Conservation (phyloP, 2,888 invertebrate genomes). For the Hypsopygia costalis region DNA sequence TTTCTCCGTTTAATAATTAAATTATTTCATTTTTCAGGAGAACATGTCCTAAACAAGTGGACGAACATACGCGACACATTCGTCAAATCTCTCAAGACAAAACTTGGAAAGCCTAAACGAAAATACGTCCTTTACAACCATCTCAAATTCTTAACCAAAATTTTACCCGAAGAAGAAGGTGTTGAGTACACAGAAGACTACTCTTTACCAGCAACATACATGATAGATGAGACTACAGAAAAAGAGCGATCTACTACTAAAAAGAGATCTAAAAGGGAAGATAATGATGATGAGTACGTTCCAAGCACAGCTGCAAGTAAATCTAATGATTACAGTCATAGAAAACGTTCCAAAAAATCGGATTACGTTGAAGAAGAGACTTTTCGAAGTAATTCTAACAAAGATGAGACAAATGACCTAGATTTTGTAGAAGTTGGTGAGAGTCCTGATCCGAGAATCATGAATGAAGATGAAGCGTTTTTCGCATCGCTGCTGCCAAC, state of each 20-base stretch:
- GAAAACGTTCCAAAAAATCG: slow-evolving; percentile 30
- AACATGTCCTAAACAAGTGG: slow-evolving; percentile 59
- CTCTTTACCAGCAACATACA: slow-evolving; percentile 10
- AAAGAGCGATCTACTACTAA: slow-evolving; percentile 9
- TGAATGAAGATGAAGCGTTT: slow-evolving; percentile 75
- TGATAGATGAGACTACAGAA: slow-evolving; percentile 29
- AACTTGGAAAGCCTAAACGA: slow-evolving; percentile 46
- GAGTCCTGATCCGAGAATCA: slow-evolving; percentile 50
- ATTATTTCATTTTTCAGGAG: too few species aligned
- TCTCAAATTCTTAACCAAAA: slow-evolving; percentile 50
- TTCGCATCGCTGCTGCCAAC: slow-evolving; percentile 67
- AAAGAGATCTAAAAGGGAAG: slow-evolving; percentile 6
- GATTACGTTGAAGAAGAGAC: slow-evolving; percentile 15
- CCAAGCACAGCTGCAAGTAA: neutral
- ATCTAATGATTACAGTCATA: slow-evolving; percentile 11
- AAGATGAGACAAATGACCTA: slow-evolving; percentile 22
- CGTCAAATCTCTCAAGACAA: slow-evolving; percentile 50
- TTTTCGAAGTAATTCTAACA: slow-evolving; percentile 10
- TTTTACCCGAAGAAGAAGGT: slow-evolving; percentile 31
- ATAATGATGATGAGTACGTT: neutral
- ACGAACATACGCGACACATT: slow-evolving; percentile 68
- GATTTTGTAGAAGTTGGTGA: slow-evolving; percentile 49
- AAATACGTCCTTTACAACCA: slow-evolving; percentile 56
- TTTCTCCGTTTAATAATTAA: too few species aligned
- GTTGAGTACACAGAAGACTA: slow-evolving; percentile 21